Conservation (phyloP, 2,113 vertebrate species). For the Cyprinus carpio region DNA sequence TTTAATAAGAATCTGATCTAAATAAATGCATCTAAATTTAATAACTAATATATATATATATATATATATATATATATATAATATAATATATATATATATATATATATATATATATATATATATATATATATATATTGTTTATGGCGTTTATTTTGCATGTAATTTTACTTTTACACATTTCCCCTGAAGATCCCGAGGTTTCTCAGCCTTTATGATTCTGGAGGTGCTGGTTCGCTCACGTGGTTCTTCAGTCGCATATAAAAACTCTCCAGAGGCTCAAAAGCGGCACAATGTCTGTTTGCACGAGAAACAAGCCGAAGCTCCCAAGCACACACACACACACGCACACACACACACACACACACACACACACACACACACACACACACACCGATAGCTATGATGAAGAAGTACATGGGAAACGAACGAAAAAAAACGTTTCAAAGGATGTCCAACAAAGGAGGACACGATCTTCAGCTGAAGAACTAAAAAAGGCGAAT, state of each 20-base stretch:
- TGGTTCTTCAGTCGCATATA: constrained; percentile 75
- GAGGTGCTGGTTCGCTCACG: constrained; percentile 76
- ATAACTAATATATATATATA: no score
- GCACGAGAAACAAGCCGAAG: constrained; percentile 64
- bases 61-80: no score
- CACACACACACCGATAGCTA: no score
- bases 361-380: not conserved
- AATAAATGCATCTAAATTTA: no score
- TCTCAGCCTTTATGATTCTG: constrained; percentile 62
- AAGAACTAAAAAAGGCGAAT: constrained; percentile 38
- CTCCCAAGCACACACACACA: not conserved
- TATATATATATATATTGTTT: no score
- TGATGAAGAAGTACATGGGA: constrained; percentile 45
- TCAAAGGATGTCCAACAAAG: constrained; percentile 46
- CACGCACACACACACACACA: not conserved
- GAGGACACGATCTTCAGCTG: constrained; percentile 47
- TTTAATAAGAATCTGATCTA: not conserved
- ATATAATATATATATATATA: no score
- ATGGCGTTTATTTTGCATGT: not conserved
- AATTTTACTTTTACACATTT: not conserved
- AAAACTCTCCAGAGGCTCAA: constrained; percentile 73
- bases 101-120: no score
- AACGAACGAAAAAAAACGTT: constrained; percentile 35
- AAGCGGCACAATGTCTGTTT: constrained; percentile 69
- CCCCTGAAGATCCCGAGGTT: not conserved